Evolutionary conservation across 2,797 vertebrate species (phyloP).

Genomic region (Leptoclinus maculatus): DNA sequence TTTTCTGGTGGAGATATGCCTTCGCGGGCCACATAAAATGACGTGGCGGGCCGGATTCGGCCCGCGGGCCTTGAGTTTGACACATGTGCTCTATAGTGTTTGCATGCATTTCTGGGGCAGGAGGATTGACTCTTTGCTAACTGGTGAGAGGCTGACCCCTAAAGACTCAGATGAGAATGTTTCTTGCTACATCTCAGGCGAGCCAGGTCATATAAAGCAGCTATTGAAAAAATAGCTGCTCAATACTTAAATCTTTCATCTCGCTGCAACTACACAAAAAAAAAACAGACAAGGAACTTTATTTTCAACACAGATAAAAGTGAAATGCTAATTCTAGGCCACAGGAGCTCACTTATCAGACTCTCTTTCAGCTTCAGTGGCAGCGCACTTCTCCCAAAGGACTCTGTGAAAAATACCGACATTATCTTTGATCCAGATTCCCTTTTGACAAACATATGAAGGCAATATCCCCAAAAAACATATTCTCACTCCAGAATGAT

Average conservation of each 20-base stretch:
- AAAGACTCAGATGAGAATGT: slow-evolving; percentile 24
- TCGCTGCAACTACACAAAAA: slow-evolving; percentile 9
- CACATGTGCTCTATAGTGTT: not conserved
- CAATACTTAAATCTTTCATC: slow-evolving; percentile 15
- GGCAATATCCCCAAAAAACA: slow-evolving; percentile 31
- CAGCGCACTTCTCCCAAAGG: slow-evolving; percentile 42
- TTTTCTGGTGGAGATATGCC: too few relatives aligned
- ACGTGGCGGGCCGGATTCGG: too few relatives aligned
- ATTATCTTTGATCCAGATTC: slow-evolving; percentile 45
- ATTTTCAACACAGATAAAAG: slow-evolving; percentile 44
- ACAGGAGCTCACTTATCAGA: slow-evolving; percentile 44
- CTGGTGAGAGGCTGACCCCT: slow-evolving; percentile 7
- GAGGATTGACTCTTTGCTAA: not conserved
- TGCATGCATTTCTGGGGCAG: slow-evolving; percentile 10
- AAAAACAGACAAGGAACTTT: slow-evolving; percentile 13
- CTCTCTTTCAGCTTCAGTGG: slow-evolving; percentile 45
- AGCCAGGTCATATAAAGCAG: slow-evolving; percentile 17
- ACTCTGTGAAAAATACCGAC: slow-evolving; percentile 38
- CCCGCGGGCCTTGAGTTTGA: too few relatives aligned
- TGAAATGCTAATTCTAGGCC: slow-evolving; percentile 53
- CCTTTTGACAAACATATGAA: slow-evolving; percentile 45
- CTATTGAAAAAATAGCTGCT: slow-evolving; percentile 34
- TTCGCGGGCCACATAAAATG: too few relatives aligned
- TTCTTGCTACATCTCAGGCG: not conserved
- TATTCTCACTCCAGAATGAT: slow-evolving; percentile 26